A percentile compares a stretch with the other conserved stretches of the same genome.
Conservation (phyloP, 2,797 vertebrate species). For the Balearica regulorum region DNA sequence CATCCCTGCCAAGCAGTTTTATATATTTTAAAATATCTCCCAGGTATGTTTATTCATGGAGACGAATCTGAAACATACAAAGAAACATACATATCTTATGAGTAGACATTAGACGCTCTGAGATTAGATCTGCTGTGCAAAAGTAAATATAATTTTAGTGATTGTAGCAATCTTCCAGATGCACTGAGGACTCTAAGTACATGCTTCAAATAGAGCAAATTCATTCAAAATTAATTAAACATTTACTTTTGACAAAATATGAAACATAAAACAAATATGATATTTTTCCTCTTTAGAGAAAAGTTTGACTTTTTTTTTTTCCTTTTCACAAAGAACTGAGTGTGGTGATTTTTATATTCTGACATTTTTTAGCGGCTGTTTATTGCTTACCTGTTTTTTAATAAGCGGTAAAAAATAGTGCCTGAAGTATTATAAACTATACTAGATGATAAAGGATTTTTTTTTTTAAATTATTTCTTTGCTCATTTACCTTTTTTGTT, state of each 20-base stretch:
- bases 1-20: neutral
- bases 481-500: neutral
- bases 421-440: neutral
- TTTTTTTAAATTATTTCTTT: neutral
- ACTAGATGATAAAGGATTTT: neutral
- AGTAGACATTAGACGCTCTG: neutral
- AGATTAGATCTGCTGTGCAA: neutral
- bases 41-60: neutral
- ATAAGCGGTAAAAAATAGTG: neutral
- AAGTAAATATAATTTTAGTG: neutral
- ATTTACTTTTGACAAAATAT: neutral
- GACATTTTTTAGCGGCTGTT: neutral
- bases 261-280: neutral
- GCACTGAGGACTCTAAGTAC: neutral
- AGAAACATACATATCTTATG: neutral
- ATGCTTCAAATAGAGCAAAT: neutral
- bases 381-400: neutral
- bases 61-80: neutral
- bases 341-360: neutral
- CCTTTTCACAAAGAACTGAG: neutral
- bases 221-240: neutral
- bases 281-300: neutral
- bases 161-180: neutral
- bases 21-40: neutral
- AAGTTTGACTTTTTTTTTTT: neutral